phyloP scores from a whole-genome alignment of 2,113 vertebrate genomes.

The Athene cunicularia region DNA sequence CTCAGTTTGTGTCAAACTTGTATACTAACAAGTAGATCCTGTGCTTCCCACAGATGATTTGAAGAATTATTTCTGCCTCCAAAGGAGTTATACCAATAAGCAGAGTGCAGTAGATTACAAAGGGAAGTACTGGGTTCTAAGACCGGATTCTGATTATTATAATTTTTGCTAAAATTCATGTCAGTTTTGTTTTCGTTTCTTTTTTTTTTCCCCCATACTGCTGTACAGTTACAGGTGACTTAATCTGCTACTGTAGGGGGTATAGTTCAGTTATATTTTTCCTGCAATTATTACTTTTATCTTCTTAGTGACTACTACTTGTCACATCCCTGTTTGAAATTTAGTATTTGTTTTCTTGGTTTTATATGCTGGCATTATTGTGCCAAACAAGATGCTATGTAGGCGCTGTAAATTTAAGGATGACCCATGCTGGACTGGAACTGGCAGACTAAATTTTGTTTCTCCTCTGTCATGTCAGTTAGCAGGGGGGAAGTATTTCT shows the following conservation, averaged over 20 bases:
- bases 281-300: neutral
- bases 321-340: conserved; percentile 9
- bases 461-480: neutral
- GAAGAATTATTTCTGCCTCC: neutral
- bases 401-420: neutral
- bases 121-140: neutral
- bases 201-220: too few species aligned
- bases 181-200: neutral
- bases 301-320: neutral
- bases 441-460: neutral
- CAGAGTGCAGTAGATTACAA: neutral
- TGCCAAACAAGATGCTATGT: neutral
- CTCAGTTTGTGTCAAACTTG: conserved; percentile 5
- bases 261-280: neutral
- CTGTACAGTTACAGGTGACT: neutral
- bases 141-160: neutral
- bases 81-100: neutral
- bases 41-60: neutral
- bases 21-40: neutral
- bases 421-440: neutral
- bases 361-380: neutral
- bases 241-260: neutral
- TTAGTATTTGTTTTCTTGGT: conserved; percentile 15
- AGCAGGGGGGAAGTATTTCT: neutral
- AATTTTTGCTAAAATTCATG: neutral